Evolutionary conservation across 2,797 vertebrate genomes (phyloP).

Genomic region (Nasua narica): DNA sequence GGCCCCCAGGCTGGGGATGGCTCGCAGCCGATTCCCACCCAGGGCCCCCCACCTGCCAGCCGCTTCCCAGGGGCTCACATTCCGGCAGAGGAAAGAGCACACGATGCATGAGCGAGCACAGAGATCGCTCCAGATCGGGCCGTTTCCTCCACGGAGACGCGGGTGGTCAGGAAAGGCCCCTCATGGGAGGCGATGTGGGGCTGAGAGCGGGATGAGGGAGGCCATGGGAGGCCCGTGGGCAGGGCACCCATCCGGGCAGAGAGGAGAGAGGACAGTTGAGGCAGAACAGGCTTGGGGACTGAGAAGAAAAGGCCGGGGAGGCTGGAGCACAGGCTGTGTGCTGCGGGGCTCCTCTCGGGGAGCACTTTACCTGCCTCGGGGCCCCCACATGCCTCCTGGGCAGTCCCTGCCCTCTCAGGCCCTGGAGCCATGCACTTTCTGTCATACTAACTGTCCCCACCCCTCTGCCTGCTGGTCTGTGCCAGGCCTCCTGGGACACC

Average conservation of each 20-base stretch:
- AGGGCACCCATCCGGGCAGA: background rate
- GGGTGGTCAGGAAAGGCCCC: background rate
- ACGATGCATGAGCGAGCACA: accelerated
- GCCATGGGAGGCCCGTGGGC: background rate
- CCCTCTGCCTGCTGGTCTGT: too few species aligned
- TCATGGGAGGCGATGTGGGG: accelerated
- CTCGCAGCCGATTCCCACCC: background rate
- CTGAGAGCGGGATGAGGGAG: accelerated
- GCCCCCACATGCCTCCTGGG: background rate
- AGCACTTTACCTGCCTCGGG: background rate
- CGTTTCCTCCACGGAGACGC: background rate
- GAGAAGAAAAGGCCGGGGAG: background rate
- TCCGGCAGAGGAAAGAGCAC: background rate
- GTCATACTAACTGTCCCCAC: accelerated
- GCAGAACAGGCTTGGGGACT: background rate
- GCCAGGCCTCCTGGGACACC: background rate
- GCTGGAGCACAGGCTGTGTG: background rate
- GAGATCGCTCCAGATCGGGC: background rate
- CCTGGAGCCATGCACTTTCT: background rate
- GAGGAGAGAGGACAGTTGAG: background rate
- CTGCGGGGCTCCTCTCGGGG: background rate
- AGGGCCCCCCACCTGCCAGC: background rate
- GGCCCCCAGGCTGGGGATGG: background rate
- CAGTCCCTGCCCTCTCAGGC: background rate
- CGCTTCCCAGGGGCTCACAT: background rate